Evolutionary conservation across 2,113 vertebrate species (phyloP).

Genomic region (Xenopus borealis): DNA sequence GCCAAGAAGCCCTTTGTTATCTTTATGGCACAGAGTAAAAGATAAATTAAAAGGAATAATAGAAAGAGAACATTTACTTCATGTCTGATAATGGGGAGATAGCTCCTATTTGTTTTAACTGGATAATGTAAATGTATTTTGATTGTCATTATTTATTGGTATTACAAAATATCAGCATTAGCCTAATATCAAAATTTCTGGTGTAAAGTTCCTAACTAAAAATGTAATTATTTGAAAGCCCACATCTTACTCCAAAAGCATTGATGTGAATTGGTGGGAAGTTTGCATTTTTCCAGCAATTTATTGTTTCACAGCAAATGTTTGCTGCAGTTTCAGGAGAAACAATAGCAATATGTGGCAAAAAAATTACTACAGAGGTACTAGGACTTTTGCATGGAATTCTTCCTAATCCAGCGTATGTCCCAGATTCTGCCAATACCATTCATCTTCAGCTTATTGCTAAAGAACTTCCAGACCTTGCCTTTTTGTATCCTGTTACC

Average conservation of each 20-base stretch:
- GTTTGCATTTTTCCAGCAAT: too few species aligned
- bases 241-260: conserved; percentile 12
- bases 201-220: conserved; percentile 72
- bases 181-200: conserved; percentile 63
- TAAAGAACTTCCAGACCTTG: too few species aligned
- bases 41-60: conserved; percentile 65
- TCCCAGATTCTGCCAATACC: too few species aligned
- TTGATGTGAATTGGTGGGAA: too few species aligned
- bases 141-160: conserved; percentile 68
- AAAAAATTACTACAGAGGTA: too few species aligned
- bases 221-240: conserved; percentile 68
- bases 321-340: too few species aligned
- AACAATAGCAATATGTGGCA: too few species aligned
- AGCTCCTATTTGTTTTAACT: conserved; percentile 62
- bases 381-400: too few species aligned
- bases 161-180: conserved; percentile 60
- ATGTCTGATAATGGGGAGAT: conserved; percentile 70
- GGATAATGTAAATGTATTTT: conserved; percentile 58
- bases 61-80: conserved; percentile 62
- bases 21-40: conserved; percentile 69
- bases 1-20: conserved; percentile 65
- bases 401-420: too few species aligned
- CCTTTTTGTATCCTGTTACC: too few species aligned
- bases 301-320: too few species aligned
- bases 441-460: too few species aligned